A percentile compares a stretch with the other conserved stretches of the same genome.
These are phyloP conservation scores for Xenotilapia leptura DNA, from an alignment of 2,113 vertebrate species.

Conservation along the genomic window DNA sequence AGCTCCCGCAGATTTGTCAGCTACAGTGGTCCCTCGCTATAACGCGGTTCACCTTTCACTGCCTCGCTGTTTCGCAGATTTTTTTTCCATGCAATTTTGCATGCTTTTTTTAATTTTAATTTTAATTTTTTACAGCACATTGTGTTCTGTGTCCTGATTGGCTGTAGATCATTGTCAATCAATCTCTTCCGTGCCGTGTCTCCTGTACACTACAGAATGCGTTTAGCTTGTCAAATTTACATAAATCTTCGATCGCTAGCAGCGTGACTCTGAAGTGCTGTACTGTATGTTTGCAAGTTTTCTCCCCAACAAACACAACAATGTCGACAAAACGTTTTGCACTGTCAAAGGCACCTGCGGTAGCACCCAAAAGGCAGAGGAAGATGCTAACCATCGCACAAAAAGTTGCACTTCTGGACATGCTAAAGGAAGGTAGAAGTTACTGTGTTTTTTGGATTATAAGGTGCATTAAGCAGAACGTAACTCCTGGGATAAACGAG, in stretches of 20 bases:
- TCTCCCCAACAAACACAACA: neutral
- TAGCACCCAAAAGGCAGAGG: neutral
- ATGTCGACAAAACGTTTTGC: neutral
- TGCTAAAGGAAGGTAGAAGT: neutral
- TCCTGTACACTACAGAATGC: neutral
- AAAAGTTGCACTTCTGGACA: neutral
- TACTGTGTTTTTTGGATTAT: neutral
- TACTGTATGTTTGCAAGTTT: neutral
- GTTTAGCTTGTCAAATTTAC: neutral
- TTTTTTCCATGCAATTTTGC: neutral
- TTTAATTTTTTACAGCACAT: neutral
- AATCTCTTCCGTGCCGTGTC: neutral
- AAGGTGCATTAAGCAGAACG: neutral
- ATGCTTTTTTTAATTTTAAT: neutral
- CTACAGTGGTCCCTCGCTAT: neutral
- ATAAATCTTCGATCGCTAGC: neutral
- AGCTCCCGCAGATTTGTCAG: neutral
- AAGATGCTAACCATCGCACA: neutral
- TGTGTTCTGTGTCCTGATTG: neutral
- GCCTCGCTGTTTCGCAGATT: neutral
- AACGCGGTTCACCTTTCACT: neutral
- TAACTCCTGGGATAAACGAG: neutral
- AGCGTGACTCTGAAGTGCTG: neutral
- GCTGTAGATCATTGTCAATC: neutral
- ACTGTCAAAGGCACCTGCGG: neutral